These are phyloP conservation scores for Hylia prasina DNA, from an alignment of 2,113 vertebrate genomes.

Conservation along the genomic window DNA sequence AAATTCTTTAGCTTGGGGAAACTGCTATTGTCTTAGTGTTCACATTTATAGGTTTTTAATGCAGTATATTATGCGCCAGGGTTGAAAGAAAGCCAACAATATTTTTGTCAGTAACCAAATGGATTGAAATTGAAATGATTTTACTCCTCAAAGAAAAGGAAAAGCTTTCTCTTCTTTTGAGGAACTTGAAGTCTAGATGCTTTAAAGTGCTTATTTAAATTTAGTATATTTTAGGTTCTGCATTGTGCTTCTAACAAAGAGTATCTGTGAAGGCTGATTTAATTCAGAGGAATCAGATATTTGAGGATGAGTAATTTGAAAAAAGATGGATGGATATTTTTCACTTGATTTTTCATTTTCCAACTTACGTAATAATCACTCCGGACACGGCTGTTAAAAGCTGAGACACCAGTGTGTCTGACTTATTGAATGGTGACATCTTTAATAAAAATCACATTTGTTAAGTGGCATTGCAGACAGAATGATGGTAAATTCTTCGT, in stretches of 20 bases:
- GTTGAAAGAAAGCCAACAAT: not conserved
- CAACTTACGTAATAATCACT: not conserved
- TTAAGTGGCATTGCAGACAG: not conserved
- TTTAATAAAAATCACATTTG: not conserved
- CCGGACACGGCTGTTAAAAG: not conserved
- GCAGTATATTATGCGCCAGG: not conserved
- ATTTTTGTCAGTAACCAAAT: not conserved
- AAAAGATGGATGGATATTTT: not conserved
- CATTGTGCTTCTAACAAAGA: not conserved
- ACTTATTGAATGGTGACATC: not conserved
- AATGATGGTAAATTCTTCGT: not conserved
- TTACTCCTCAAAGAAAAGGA: not conserved
- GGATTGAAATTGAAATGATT: not conserved
- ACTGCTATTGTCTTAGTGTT: not conserved
- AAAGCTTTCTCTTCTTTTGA: not conserved
- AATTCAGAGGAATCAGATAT: not conserved
- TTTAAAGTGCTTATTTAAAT: constrained; percentile 1
- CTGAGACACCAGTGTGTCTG: not conserved
- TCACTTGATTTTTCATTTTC: not conserved
- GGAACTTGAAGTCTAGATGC: not conserved
- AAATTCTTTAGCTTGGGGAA: not conserved
- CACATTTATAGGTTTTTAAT: not conserved
- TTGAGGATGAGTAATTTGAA: not conserved
- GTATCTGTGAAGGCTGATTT: not conserved
- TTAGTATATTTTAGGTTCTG: not conserved